A percentile compares a stretch with the other conserved stretches of the same genome.
Evolutionary conservation across 2,797 vertebrate genomes (phyloP).

Genomic region (Anniella stebbinsi): DNA sequence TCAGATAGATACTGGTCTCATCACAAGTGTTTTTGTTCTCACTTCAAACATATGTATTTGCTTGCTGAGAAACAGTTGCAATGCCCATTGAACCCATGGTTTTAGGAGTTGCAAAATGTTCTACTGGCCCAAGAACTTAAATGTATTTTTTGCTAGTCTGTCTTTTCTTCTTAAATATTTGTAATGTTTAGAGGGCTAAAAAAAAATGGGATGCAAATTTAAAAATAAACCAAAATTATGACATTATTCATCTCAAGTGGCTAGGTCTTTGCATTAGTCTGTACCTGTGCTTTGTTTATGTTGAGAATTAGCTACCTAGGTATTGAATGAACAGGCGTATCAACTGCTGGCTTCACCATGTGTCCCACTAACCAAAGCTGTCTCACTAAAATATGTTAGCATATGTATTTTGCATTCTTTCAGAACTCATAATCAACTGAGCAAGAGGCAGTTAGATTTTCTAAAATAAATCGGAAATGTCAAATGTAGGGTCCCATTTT

Average conservation of each 20-base stretch:
- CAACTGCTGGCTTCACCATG: not conserved
- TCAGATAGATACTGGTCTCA: not conserved
- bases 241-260: not conserved
- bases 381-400: not conserved
- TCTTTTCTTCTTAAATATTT: not conserved
- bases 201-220: not conserved
- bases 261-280: not conserved
- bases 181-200: not conserved
- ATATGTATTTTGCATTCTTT: not conserved
- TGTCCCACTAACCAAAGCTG: not conserved
- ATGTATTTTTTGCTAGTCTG: not conserved
- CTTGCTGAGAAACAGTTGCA: not conserved
- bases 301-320: not conserved
- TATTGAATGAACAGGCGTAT: not conserved
- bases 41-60: not conserved
- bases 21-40: not conserved
- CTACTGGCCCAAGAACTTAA: not conserved
- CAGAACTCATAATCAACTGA: conserved; percentile 69
- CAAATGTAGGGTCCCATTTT: conserved; percentile 56
- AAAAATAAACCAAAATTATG: not conserved
- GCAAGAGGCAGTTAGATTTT: conserved; percentile 70
- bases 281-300: not conserved
- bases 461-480: conserved; percentile 64
- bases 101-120: not conserved
- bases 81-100: not conserved